Conservation (phyloP, 2,113 vertebrate genomes). For the Xiphophorus couchianus region DNA sequence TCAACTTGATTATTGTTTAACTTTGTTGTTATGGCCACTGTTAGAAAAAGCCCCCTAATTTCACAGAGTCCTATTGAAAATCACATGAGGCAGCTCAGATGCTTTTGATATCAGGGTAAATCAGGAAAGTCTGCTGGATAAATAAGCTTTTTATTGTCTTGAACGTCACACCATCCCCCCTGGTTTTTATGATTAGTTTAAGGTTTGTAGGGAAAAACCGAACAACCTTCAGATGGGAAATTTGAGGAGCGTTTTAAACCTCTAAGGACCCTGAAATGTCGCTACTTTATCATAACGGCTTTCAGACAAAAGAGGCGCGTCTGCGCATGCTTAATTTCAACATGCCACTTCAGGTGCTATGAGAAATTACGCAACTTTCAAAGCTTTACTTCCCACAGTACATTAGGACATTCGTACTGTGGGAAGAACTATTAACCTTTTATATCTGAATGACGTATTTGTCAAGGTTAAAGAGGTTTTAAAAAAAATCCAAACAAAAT, state of each 20-base stretch:
- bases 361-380: background rate
- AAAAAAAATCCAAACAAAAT: too few relatives aligned
- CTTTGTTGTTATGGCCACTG: too few relatives aligned
- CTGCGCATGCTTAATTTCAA: slow-evolving; percentile 42
- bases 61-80: background rate
- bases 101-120: background rate
- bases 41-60: too few relatives aligned
- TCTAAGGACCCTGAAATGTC: background rate
- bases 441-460: too few relatives aligned
- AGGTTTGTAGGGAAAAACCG: background rate
- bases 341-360: slow-evolving; percentile 8
- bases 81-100: background rate
- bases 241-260: background rate
- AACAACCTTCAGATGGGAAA: background rate
- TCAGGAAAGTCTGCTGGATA: background rate
- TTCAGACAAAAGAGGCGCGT: slow-evolving; percentile 16
- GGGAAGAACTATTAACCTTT: background rate
- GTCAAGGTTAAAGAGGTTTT: too few relatives aligned
- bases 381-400: too few relatives aligned
- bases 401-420: background rate
- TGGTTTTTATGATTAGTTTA: background rate
- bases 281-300: background rate
- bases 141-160: background rate
- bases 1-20: too few relatives aligned
- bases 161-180: background rate